phyloP scores from a whole-genome alignment of 1,140 invertebrate genomes.

The Drosophila hydei region DNA sequence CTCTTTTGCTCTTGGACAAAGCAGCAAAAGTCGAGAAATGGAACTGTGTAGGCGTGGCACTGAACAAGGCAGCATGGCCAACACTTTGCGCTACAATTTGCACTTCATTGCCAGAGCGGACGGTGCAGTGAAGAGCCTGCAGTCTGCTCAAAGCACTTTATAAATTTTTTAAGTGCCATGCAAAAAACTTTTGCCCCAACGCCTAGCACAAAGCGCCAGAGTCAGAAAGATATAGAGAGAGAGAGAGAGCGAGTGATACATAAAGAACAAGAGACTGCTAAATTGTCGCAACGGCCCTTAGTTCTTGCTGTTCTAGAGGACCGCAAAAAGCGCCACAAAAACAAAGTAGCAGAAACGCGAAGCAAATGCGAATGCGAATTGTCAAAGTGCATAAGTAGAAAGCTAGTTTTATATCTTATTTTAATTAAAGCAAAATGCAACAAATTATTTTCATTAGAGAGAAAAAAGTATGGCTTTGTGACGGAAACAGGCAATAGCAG shows the following conservation, averaged over 20 bases:
- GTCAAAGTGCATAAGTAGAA: conserved; percentile 39
- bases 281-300: conserved; percentile 32
- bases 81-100: conserved; percentile 79
- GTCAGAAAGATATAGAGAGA: conserved; percentile 13
- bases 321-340: conserved; percentile 24
- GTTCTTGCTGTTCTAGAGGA: conserved; percentile 30
- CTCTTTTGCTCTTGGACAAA: conserved; percentile 70
- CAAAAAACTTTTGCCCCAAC: conserved; percentile 58
- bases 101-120: conserved; percentile 72
- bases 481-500: conserved; percentile 8
- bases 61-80: conserved; percentile 35
- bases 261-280: background rate
- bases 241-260: conserved; percentile 1
- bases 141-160: conserved; percentile 79
- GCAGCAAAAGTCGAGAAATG: conserved; percentile 72
- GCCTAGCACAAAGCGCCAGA: conserved; percentile 25
- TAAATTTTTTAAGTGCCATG: conserved; percentile 80
- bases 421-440: conserved; percentile 20
- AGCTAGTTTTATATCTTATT: conserved; percentile 1
- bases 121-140: background rate
- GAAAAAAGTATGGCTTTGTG: conserved; percentile 1
- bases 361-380: conserved; percentile 10
- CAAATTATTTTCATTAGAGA: background rate
- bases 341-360: conserved; percentile 9
- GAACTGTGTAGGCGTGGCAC: conserved; percentile 31